Evolutionary conservation across 2,888 invertebrate genomes (phyloP), one percentile per base, ranked within the genome.

Genomic region (Rhorus exstirpatorius): DNA sequence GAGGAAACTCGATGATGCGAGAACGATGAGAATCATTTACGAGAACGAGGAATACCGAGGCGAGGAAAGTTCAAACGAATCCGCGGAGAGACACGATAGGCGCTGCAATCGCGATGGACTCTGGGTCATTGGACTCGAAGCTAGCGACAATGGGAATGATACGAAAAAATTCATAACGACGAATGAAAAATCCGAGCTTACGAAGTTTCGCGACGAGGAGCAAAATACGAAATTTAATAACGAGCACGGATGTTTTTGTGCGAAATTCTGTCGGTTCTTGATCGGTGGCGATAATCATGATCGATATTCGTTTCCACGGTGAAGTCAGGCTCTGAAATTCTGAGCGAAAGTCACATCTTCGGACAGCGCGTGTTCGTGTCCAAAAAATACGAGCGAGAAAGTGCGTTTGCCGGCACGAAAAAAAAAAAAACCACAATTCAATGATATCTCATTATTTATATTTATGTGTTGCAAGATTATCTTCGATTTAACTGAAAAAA

Each of bases 171-270:
- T 41, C 3, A 12, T 12, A 24, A 44, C 21, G 24, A 10, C 10
- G 1, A 31, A 49, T 3, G 49, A 19, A 49, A 14, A 53, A 14
- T 41, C 4, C 21, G 7, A 71, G 17, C 55, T 60, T 6, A n/a
- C n/a, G n/a, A n/a, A 38, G 31, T 7, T 51, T 51, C 31, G 19
- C 60, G 19, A 38, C 6, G 19, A n/a, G 0, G 63, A 75, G 19
- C 70, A 83, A 24, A 80, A 85, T 75, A 38, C 46, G 8, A 71
- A 67, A 3, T 21, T 49, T 19, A 67, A 79, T 7, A 10, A 2
- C 35, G 76, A 19, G 17, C 83, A 41, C 0, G 88, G 86, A 21
- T 91, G 91, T 24, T 71, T 88, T 24, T 91, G 91, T 63, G 79
- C 87, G 0, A 87, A 82, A 65, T 71, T 90, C 14, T 90, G 88